Percentiles rank a stretch among this genome's conserved stretches.
phyloP scores from a whole-genome alignment of 92 coral and sea anemone species.

The Parazoanthus swiftii region DNA sequence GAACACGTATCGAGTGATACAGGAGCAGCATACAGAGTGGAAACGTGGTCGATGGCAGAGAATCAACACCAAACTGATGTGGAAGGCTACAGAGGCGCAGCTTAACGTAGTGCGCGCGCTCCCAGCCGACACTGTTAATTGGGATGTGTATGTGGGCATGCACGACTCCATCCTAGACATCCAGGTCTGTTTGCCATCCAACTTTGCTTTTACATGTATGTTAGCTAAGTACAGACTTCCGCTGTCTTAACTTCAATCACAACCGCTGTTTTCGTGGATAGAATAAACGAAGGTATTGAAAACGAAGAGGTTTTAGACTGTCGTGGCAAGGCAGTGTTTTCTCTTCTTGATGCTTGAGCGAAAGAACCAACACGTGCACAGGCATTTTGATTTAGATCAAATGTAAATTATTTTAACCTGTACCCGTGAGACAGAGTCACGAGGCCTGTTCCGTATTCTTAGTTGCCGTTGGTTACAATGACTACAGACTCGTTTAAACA shows the following conservation, averaged over 20 bases:
- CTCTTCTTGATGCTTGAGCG: neutral
- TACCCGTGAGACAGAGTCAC: too few species aligned
- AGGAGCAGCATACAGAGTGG: constrained; percentile 97
- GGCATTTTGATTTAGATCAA: neutral
- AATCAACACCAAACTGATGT: constrained; percentile 92
- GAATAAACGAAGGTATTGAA: neutral
- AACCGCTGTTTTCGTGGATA: too few species aligned
- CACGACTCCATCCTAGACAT: constrained; percentile 81
- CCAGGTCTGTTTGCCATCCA: constrained; percentile 62
- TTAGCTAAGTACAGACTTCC: neutral
- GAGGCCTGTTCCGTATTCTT: too few species aligned
- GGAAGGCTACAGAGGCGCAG: constrained; percentile 90
- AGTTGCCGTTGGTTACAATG: too few species aligned
- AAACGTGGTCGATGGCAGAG: constrained; percentile 98
- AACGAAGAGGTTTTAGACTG: too few species aligned
- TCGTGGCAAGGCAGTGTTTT: too few species aligned
- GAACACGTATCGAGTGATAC: constrained; percentile 86
- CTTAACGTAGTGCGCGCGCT: constrained; percentile 73
- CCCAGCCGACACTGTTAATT: constrained; percentile 70
- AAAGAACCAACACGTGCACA: neutral
- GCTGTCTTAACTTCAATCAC: neutral
- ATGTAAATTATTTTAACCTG: too few species aligned
- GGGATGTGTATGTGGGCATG: constrained; percentile 97
- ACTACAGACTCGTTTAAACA: too few species aligned
- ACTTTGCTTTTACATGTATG: neutral